Conservation (phyloP, 2,797 vertebrate genomes). For the Chelonia mydas region DNA sequence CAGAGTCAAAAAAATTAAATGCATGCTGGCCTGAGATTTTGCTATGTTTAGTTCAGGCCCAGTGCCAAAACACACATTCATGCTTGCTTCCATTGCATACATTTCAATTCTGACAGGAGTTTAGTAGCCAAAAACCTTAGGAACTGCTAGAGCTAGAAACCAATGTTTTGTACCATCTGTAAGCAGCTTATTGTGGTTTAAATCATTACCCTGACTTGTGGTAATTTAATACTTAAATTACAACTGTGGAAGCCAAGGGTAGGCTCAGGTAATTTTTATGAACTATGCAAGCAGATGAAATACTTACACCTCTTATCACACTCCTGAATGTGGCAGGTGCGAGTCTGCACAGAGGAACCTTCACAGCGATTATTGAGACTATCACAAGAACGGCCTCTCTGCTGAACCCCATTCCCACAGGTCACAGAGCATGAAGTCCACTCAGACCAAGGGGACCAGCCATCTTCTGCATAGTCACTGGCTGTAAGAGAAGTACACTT, state of each 20-base stretch:
- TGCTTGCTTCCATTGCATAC: not conserved
- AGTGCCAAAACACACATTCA: not conserved
- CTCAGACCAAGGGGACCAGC: slow-evolving; percentile 99
- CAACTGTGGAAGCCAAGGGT: not conserved
- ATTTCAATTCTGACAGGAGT: too few species aligned
- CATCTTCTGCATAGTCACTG: slow-evolving; percentile 88
- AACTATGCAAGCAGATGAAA: not conserved
- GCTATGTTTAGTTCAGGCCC: not conserved
- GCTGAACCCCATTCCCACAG: slow-evolving; percentile 96
- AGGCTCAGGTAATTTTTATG: not conserved
- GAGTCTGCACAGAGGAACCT: slow-evolving; percentile 97
- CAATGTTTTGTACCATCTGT: not conserved
- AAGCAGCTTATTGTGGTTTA: not conserved
- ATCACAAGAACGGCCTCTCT: slow-evolving; percentile 97
- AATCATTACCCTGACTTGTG: not conserved
- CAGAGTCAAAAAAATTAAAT: not conserved
- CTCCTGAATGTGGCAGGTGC: slow-evolving; percentile 96
- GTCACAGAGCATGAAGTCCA: slow-evolving; percentile 97
- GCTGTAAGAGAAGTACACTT: slow-evolving; percentile 74
- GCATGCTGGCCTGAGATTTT: not conserved
- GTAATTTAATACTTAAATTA: not conserved
- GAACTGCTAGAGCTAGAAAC: too few species aligned
- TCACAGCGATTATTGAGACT: slow-evolving; percentile 97
- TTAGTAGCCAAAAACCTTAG: too few species aligned
- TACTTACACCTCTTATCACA: slow-evolving; percentile 98